Evolutionary conservation across 2,113 vertebrate genomes (phyloP).

Genomic region (Zosterops borbonicus): DNA sequence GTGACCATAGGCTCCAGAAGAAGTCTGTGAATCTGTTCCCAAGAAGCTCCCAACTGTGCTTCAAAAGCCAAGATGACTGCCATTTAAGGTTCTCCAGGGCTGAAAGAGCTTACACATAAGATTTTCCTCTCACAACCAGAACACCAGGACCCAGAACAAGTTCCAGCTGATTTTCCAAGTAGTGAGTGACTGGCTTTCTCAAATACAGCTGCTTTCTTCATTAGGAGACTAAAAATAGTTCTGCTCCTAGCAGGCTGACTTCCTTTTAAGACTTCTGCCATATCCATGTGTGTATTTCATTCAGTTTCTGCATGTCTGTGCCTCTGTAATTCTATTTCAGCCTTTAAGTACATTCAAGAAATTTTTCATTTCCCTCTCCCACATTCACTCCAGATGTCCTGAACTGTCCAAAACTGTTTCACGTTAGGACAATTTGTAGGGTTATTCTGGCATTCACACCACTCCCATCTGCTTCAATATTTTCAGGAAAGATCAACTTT

Average conservation of each 20-base stretch:
- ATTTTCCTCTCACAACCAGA: conserved; percentile 49
- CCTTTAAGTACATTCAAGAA: conserved; percentile 64
- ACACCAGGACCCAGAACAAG: conserved; percentile 60
- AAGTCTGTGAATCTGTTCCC: conserved; percentile 30
- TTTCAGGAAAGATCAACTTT: conserved; percentile 69
- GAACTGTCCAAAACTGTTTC: conserved; percentile 44
- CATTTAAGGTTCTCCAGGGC: conserved; percentile 48
- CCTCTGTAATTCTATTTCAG: conserved; percentile 72
- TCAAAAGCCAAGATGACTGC: conserved; percentile 28
- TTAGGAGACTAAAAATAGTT: conserved; percentile 77
- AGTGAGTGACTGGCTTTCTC: conserved; percentile 60
- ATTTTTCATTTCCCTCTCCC: conserved; percentile 59
- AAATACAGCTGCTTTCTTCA: conserved; percentile 78
- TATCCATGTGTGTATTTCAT: conserved; percentile 73
- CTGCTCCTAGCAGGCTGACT: conserved; percentile 66
- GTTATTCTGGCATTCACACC: conserved; percentile 40
- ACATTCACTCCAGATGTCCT: conserved; percentile 58
- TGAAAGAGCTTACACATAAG: conserved; percentile 48
- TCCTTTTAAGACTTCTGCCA: conserved; percentile 73
- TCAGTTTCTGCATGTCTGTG: conserved; percentile 68
- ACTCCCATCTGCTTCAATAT: conserved; percentile 52
- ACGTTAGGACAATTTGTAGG: conserved; percentile 36
- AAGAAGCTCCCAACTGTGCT: conserved; percentile 37
- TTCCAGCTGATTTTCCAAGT: conserved; percentile 71
- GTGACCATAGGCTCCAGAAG: not conserved